These are phyloP conservation scores for Axis porcinus DNA, from an alignment of 2,113 vertebrate genomes.

Conservation along the genomic window DNA sequence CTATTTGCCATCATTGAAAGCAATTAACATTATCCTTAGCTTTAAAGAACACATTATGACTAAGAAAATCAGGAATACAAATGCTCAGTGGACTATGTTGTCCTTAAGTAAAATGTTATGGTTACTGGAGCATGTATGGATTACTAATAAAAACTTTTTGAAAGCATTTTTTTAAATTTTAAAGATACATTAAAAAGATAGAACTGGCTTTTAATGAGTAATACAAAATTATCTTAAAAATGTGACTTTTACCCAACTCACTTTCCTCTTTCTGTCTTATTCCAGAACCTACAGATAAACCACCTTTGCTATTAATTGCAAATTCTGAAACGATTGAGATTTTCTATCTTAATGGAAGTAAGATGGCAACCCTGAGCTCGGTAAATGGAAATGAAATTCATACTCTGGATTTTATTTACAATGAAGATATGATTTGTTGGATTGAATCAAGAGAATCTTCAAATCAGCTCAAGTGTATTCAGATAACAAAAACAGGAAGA, in stretches of 20 bases:
- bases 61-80: slow-evolving; percentile 46
- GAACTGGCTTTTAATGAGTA: background rate
- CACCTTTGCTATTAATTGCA: slow-evolving; percentile 88
- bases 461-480: slow-evolving; percentile 88
- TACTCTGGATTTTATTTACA: slow-evolving; percentile 89
- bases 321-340: slow-evolving; percentile 87
- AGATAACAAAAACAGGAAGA: slow-evolving; percentile 81
- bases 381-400: slow-evolving; percentile 85
- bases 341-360: slow-evolving; percentile 90
- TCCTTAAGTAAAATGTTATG: slow-evolving; percentile 31
- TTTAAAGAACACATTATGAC: slow-evolving; percentile 30
- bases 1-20: background rate
- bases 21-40: background rate
- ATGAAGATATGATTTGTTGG: slow-evolving; percentile 91
- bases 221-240: background rate
- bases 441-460: slow-evolving; percentile 87
- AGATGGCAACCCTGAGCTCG: slow-evolving; percentile 78
- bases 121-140: background rate
- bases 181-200: background rate
- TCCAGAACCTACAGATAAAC: slow-evolving; percentile 88
- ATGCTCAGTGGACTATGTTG: background rate
- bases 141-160: background rate
- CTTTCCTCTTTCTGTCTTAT: slow-evolving; percentile 53
- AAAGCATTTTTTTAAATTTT: background rate
- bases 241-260: background rate